Percentiles rank a stretch among this genome's conserved stretches.
Evolutionary conservation across 1,140 invertebrate genomes (phyloP).

Genomic region (Drosophila persimilis): DNA sequence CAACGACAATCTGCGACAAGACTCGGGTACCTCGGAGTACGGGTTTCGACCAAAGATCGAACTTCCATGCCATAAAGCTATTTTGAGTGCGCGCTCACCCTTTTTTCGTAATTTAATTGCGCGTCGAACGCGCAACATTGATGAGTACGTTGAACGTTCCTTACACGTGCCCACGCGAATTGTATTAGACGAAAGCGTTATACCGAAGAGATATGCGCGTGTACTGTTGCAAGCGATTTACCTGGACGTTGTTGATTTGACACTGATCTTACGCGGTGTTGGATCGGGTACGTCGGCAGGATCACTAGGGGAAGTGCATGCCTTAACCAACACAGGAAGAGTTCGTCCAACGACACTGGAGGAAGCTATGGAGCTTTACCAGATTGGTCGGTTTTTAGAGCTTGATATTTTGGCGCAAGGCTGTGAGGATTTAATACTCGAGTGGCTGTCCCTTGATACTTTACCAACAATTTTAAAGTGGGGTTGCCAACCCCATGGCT

Average conservation of each 20-base stretch:
- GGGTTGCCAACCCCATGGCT: slow-evolving; percentile 94
- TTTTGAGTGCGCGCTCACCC: slow-evolving; percentile 95
- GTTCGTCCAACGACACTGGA: too few species aligned
- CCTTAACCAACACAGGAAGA: too few species aligned
- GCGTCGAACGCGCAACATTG: slow-evolving; percentile 89
- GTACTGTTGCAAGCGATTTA: slow-evolving; percentile 96
- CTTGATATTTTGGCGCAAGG: slow-evolving; percentile 90
- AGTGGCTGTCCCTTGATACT: slow-evolving; percentile 92
- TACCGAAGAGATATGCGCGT: slow-evolving; percentile 92
- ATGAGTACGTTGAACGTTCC: slow-evolving; percentile 90
- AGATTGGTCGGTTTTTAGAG: too few species aligned
- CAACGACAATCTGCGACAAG: slow-evolving; percentile 86
- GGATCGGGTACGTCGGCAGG: slow-evolving; percentile 87
- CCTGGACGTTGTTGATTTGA: slow-evolving; percentile 94
- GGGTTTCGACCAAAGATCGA: slow-evolving; percentile 92
- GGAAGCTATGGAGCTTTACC: slow-evolving; percentile 84
- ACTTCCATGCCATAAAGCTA: slow-evolving; percentile 95
- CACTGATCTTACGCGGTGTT: slow-evolving; percentile 90
- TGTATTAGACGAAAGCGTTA: slow-evolving; percentile 95
- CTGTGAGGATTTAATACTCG: slow-evolving; percentile 97
- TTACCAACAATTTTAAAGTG: slow-evolving; percentile 91
- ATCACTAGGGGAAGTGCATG: slow-evolving; percentile 40
- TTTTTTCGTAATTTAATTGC: slow-evolving; percentile 95
- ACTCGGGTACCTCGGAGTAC: slow-evolving; percentile 89
- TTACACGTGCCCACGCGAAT: slow-evolving; percentile 91